phyloP scores from a whole-genome alignment of 2,113 vertebrate genomes.

The Danionella cerebrum region DNA sequence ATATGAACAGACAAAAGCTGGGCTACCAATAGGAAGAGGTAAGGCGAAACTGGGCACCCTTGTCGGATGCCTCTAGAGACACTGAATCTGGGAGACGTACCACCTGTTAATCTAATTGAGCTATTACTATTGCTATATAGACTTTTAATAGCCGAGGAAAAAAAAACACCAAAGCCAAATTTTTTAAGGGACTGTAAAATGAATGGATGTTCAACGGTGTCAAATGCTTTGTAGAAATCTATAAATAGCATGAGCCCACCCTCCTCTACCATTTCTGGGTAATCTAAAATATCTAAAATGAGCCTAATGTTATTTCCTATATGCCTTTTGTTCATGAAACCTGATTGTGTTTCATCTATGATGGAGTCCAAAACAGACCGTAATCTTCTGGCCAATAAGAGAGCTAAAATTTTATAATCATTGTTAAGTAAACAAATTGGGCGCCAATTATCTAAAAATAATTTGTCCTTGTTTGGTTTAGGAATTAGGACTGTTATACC shows the following conservation, averaged over 20 bases:
- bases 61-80: neutral
- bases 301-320: slow-evolving; percentile 10
- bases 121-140: slow-evolving; percentile 4
- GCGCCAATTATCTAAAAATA: neutral
- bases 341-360: slow-evolving; percentile 2
- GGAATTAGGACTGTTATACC: neutral
- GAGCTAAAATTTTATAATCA: slow-evolving; percentile 9
- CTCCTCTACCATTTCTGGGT: neutral
- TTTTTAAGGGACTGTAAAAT: slow-evolving; percentile 5
- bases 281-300: slow-evolving; percentile 12
- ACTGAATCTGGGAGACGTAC: neutral
- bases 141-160: neutral
- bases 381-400: neutral
- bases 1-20: neutral
- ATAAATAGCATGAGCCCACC: slow-evolving; percentile 4
- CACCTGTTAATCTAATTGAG: neutral
- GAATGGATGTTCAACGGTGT: neutral
- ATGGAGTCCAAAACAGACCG: neutral
- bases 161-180: slow-evolving; percentile 5
- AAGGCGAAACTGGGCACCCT: neutral
- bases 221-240: neutral
- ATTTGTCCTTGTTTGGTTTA: slow-evolving; percentile 2
- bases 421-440: neutral
- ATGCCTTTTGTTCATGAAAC: slow-evolving; percentile 6
- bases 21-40: neutral